Conservation (phyloP, 1,140 invertebrate genomes). For the Camponotus vicinus region DNA sequence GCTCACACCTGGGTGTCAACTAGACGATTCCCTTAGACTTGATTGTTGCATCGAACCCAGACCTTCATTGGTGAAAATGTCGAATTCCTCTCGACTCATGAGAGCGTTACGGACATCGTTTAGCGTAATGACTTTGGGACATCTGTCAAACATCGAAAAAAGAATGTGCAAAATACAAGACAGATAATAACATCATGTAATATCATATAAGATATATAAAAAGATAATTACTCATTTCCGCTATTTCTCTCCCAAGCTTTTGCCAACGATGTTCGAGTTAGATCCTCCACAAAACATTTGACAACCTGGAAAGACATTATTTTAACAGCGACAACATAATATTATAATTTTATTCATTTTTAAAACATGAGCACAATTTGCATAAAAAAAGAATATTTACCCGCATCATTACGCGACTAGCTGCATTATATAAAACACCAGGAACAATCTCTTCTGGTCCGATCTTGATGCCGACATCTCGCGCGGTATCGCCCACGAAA, state of each 20-base stretch:
- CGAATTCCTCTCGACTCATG: constrained; percentile 80
- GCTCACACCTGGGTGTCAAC: neutral
- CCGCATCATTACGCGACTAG: constrained; percentile 77
- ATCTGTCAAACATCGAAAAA: constrained; percentile 69
- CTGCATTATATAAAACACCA: constrained; percentile 76
- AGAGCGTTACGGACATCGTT: constrained; percentile 81
- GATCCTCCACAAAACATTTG: constrained; percentile 80
- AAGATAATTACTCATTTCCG: constrained; percentile 67
- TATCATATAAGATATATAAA: neutral
- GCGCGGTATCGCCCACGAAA: constrained; percentile 78
- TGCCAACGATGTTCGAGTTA: constrained; percentile 79
- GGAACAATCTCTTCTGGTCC: constrained; percentile 79
- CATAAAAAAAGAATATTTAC: constrained; percentile 65
- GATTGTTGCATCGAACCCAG: constrained; percentile 74
- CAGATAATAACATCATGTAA: neutral
- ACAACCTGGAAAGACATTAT: constrained; percentile 74
- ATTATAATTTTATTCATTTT: neutral
- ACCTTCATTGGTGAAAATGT: constrained; percentile 83
- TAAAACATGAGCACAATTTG: neutral
- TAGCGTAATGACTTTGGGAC: constrained; percentile 70
- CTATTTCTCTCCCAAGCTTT: constrained; percentile 78
- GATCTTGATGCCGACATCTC: constrained; percentile 79
- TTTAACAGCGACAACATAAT: neutral
- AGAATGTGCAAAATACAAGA: constrained; percentile 26
- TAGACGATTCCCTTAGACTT: constrained; percentile 1